These are phyloP conservation scores for Malurus splendens DNA, from an alignment of 2,797 vertebrate species.

Conservation along the genomic window DNA sequence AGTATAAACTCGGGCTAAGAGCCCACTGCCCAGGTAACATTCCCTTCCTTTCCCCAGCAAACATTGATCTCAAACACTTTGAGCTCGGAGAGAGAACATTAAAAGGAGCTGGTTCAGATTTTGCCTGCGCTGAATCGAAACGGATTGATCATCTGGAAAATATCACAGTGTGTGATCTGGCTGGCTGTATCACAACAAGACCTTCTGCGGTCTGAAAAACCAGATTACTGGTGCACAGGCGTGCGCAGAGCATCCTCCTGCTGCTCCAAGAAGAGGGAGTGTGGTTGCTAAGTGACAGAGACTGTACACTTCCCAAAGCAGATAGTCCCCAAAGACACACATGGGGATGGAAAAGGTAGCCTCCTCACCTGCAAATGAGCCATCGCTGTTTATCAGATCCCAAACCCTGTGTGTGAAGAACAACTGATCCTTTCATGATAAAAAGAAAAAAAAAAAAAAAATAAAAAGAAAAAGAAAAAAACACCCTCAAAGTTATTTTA, in stretches of 20 bases:
- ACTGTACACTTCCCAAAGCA: slow-evolving; percentile 35
- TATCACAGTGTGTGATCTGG: not conserved
- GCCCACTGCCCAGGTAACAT: not conserved
- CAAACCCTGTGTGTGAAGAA: not conserved
- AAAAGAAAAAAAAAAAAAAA: not conserved
- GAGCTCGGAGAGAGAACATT: not conserved
- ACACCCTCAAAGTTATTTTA: not conserved
- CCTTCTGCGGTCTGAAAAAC: slow-evolving; percentile 39
- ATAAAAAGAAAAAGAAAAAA: not conserved
- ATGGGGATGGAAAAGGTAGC: not conserved
- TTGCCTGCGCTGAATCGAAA: not conserved
- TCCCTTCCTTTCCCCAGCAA: not conserved
- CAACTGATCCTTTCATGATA: accelerated
- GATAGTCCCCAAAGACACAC: slow-evolving; percentile 14
- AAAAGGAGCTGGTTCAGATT: not conserved
- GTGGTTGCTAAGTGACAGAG: slow-evolving; percentile 68
- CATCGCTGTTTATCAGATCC: accelerated
- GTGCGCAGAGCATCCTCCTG: not conserved
- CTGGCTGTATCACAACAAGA: not conserved
- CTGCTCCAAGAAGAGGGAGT: slow-evolving; percentile 7
- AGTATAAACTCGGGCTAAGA: not conserved
- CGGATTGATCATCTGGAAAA: not conserved
- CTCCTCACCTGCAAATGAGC: not conserved
- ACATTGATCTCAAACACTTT: not conserved
- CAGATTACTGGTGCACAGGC: slow-evolving; percentile 32